Evolutionary conservation across 2,797 vertebrate genomes (phyloP).

Genomic region (Phoxinus dragarum): DNA sequence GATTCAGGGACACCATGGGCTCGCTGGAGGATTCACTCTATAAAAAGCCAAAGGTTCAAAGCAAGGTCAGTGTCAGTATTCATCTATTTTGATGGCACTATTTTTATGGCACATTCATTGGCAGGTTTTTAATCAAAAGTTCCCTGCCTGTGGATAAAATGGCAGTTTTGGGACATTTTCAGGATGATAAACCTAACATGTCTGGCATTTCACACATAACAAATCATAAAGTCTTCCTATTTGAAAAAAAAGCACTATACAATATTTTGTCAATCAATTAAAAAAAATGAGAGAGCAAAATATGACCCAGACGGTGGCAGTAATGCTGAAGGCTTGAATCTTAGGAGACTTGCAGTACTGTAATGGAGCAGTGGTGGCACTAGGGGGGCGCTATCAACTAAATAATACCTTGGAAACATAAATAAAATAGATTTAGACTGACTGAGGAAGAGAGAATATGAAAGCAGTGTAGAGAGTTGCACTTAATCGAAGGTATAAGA

Average conservation of each 20-base stretch:
- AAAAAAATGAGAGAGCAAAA: background rate
- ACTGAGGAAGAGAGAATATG: background rate
- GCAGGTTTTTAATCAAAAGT: background rate
- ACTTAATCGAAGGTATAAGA: background rate
- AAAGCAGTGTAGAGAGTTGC: background rate
- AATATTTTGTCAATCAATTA: background rate
- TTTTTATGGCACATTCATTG: background rate
- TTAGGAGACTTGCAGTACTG: background rate
- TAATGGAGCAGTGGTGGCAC: slow-evolving; percentile 33
- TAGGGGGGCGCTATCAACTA: slow-evolving; percentile 44
- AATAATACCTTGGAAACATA: slow-evolving; percentile 30
- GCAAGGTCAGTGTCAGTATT: background rate
- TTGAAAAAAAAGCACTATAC: background rate
- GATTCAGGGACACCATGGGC: background rate
- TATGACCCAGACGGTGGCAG: background rate
- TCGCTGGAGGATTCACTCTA: background rate
- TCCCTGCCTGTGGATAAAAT: background rate
- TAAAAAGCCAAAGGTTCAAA: slow-evolving; percentile 2
- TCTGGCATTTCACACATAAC: background rate
- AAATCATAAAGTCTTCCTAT: background rate
- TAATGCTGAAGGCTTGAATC: background rate
- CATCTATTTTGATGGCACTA: background rate
- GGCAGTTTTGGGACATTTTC: background rate
- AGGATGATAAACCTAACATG: background rate
- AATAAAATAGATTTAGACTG: background rate